Evolutionary conservation across 2,797 vertebrate species (phyloP).

Genomic region (Stomatorhinus walkeri): DNA sequence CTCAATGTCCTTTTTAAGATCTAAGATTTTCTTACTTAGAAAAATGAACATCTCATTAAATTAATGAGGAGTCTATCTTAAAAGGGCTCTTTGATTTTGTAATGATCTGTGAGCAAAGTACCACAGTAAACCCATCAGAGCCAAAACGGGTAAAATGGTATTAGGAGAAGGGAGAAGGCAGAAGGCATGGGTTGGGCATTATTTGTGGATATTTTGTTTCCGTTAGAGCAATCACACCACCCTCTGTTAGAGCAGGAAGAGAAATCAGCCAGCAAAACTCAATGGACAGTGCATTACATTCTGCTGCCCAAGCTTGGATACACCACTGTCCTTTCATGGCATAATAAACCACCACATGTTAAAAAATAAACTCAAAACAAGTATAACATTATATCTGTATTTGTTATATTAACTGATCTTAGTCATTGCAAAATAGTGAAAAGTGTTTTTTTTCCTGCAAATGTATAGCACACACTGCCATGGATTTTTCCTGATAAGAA

Average conservation of each 20-base stretch:
- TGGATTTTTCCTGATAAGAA: background rate
- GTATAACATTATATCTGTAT: background rate
- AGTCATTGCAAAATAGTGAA: background rate
- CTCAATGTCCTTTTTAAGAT: background rate
- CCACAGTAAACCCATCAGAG: background rate
- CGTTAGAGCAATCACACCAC: background rate
- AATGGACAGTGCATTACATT: background rate
- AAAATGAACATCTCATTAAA: background rate
- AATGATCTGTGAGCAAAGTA: background rate
- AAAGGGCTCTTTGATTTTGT: background rate
- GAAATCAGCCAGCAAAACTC: background rate
- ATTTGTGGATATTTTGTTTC: background rate
- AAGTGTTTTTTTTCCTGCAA: background rate
- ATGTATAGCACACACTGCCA: background rate
- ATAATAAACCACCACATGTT: background rate
- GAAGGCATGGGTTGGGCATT: background rate
- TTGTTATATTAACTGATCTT: background rate
- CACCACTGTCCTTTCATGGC: background rate
- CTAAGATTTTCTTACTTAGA: background rate
- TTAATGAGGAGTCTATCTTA: background rate
- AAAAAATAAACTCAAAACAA: background rate
- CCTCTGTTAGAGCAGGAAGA: constrained; percentile 11
- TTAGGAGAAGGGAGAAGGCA: background rate
- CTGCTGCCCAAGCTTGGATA: background rate
- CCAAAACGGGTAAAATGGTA: background rate